Evolutionary conservation across 2,113 vertebrate species (phyloP).

Genomic region (Chlamydotis undulata): DNA sequence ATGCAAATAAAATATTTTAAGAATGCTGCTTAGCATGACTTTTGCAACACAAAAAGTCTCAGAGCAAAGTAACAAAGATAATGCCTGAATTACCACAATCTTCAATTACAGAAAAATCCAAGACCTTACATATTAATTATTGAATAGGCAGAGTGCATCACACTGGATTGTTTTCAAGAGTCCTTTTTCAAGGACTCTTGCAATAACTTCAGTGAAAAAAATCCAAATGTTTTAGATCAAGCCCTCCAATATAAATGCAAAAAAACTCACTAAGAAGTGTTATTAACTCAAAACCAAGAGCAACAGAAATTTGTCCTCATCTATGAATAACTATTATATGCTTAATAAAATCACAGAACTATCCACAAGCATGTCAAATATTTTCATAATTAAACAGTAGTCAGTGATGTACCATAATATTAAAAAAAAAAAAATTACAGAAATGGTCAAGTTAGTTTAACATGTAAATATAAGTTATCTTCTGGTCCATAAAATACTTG

Average conservation of each 20-base stretch:
- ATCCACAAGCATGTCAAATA: not conserved
- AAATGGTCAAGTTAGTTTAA: not conserved
- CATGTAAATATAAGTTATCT: not conserved
- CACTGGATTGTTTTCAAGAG: not conserved
- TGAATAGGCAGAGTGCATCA: not conserved
- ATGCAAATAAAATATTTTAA: not conserved
- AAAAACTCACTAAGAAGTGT: not conserved
- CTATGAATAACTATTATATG: not conserved
- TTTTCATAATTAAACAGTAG: not conserved
- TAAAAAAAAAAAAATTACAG: not conserved
- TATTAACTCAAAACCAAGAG: not conserved
- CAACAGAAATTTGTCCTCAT: not conserved
- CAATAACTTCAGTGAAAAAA: not conserved
- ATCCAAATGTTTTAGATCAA: not conserved
- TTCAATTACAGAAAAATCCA: not conserved
- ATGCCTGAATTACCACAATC: not conserved
- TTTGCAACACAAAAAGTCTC: not conserved
- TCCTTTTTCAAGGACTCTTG: not conserved
- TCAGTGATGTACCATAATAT: rapidly evolving
- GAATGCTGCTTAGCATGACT: not conserved
- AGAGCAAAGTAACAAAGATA: not conserved
- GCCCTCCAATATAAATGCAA: not conserved
- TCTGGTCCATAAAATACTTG: not conserved
- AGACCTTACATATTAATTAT: not conserved
- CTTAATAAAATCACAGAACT: not conserved